These are phyloP conservation scores for Sylvicapra grimmia DNA, from an alignment of 2,113 vertebrate species.

Conservation along the genomic window DNA sequence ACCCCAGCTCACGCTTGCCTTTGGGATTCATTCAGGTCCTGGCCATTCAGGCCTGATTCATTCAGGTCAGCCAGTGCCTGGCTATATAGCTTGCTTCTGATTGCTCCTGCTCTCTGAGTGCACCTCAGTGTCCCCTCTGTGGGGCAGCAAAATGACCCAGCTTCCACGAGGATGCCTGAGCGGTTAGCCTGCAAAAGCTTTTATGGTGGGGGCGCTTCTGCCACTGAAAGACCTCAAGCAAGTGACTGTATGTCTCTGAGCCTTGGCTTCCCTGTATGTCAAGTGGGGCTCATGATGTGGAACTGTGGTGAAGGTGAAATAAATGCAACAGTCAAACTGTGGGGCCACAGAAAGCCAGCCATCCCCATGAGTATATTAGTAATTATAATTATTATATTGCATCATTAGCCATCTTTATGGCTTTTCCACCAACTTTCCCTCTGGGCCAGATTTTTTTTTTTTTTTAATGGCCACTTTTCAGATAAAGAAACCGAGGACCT, in stretches of 20 bases:
- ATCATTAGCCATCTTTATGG: background rate
- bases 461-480: background rate
- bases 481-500: background rate
- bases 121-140: background rate
- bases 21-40: background rate
- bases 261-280: background rate
- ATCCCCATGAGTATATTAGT: no score
- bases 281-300: background rate
- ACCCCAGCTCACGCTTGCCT: background rate
- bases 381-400: background rate
- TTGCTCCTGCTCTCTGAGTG: background rate
- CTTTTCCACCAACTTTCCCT: background rate
- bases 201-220: no score
- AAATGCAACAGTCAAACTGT: background rate
- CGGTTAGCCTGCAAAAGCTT: background rate
- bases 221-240: background rate
- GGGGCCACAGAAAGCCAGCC: background rate
- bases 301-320: background rate
- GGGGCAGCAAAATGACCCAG: background rate
- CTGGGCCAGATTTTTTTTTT: no score
- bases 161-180: background rate
- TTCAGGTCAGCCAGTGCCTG: no score
- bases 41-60: no score
- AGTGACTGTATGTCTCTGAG: background rate
- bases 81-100: background rate